These are phyloP conservation scores for Drosophila barbarae DNA, from an alignment of 2,888 invertebrate species.

Conservation along the genomic window DNA sequence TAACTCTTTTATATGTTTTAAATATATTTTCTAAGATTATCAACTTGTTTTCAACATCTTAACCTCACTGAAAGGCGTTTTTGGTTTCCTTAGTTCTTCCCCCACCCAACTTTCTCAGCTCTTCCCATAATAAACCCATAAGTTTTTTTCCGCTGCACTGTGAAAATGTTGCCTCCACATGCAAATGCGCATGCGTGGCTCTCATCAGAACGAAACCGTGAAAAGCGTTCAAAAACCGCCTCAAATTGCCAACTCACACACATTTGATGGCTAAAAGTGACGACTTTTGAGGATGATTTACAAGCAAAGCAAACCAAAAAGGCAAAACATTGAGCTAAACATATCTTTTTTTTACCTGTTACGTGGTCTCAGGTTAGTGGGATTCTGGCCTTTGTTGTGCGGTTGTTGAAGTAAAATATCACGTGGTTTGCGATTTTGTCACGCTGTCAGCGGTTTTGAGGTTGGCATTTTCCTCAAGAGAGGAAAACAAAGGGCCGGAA, in stretches of 20 bases:
- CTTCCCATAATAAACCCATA: background rate
- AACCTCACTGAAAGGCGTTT: no score
- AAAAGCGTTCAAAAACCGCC: constrained; percentile 12
- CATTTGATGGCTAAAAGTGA: constrained; percentile 4
- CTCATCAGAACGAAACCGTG: constrained; percentile 26
- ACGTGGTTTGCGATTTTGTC: constrained; percentile 74
- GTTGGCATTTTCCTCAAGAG: constrained; percentile 53
- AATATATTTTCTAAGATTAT: background rate
- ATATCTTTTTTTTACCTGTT: constrained; percentile 55
- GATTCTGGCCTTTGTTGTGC: constrained; percentile 30
- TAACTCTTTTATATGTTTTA: background rate
- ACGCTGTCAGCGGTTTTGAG: constrained; percentile 75
- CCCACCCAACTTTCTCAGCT: background rate
- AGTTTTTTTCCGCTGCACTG: constrained; percentile 7
- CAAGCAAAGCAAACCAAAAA: constrained; percentile 3
- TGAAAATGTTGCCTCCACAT: constrained; percentile 52
- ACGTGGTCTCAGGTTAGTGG: constrained; percentile 24
- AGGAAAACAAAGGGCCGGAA: constrained; percentile 27
- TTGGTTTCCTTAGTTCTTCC: no score
- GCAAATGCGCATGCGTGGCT: constrained; percentile 61
- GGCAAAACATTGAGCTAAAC: constrained; percentile 7
- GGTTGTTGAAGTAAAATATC: constrained; percentile 76
- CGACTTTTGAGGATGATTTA: constrained; percentile 50
- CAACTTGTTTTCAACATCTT: no score
- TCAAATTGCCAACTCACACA: constrained; percentile 12